Base-by-base conservation (phyloP, 2,113 vertebrate genomes). In the Lepus europaeus region DNA sequence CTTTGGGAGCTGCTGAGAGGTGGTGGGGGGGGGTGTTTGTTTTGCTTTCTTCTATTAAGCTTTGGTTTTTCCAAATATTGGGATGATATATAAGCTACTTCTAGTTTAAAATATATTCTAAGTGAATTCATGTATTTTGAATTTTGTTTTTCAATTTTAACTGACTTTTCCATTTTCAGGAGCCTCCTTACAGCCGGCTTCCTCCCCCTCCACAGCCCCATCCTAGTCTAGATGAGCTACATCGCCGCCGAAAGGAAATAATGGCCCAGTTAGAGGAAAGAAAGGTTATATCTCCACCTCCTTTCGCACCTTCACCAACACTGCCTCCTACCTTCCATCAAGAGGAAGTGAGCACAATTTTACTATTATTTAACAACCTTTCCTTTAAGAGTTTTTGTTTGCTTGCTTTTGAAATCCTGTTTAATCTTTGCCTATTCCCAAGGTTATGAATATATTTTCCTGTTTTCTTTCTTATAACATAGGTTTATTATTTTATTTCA, bases 251-350 rank as follows among this genome's bases (percentile, higher is more conserved):
- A 9, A 99, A 99, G 92, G 99, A 99, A 98, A 99, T 99, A 87
- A 98, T 99, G 98, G 99, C 99, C 53, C 99, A 99, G 89, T 98
- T 99, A 14, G 99, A 99, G 97, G 99, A 99, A 97, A 99, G 99
- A 95, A 99, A 99, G 92, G 99, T 99, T 78, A 99, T 99, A 97
- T 99, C 99, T 36, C 99, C 99, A 27, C 99, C 99, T 91, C 99
- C 99, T 45, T 99, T 99, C 78, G 99, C 99, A 53, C 99, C 99
- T 0, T 99, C 99, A 0, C 99, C 99, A 11, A 99, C 99, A 22
- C 98, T 99, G 94, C 95, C 99, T 93, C 99, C 99, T 95, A 33
- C 98, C 29, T 99, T 99, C 97, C 99, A 99, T 93, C 98, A 98
- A 25, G 99, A 99, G 72, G 99, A 99, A 98, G 99, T 99, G 96